Evolutionary conservation across 1,140 invertebrate genomes (phyloP).

Genomic region (Bombus pascuorum): DNA sequence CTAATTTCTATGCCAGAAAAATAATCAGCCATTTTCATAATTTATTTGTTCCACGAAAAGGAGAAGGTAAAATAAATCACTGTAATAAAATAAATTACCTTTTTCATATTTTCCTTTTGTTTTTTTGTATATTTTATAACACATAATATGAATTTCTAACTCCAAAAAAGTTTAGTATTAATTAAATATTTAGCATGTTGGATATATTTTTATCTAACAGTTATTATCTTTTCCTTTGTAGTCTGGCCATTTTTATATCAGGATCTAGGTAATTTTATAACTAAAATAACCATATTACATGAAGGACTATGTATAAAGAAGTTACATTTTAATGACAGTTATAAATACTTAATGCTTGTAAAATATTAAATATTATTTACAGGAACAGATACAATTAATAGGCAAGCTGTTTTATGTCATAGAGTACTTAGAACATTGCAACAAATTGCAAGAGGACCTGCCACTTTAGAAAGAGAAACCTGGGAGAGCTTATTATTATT

Average conservation of each 20-base stretch:
- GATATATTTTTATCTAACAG: conserved; percentile 12
- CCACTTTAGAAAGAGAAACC: conserved; percentile 90
- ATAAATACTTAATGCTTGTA: not conserved
- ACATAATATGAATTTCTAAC: conserved; percentile 1
- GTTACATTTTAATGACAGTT: not conserved
- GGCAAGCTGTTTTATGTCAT: conserved; percentile 97
- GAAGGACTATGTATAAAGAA: not conserved
- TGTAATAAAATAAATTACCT: conserved; percentile 74
- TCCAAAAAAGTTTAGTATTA: not conserved
- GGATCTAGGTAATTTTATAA: conserved; percentile 88
- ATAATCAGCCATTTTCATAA: conserved; percentile 97
- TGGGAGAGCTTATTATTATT: conserved; percentile 96
- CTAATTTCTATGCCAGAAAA: conserved; percentile 94
- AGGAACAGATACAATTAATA: conserved; percentile 94
- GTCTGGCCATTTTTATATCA: conserved; percentile 94
- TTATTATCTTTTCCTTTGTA: conserved; percentile 83
- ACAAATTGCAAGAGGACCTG: conserved; percentile 92
- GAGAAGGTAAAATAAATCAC: conserved; percentile 87
- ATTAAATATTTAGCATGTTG: conserved; percentile 6
- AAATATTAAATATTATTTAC: conserved; percentile 63
- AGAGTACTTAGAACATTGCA: conserved; percentile 95
- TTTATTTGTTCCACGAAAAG: conserved; percentile 96
- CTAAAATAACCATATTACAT: conserved; percentile 9
- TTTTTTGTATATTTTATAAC: not conserved
- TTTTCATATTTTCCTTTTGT: conserved; percentile 3